Evolutionary conservation across 2,113 vertebrate species (phyloP).

Genomic region (Baryphthengus martii): DNA sequence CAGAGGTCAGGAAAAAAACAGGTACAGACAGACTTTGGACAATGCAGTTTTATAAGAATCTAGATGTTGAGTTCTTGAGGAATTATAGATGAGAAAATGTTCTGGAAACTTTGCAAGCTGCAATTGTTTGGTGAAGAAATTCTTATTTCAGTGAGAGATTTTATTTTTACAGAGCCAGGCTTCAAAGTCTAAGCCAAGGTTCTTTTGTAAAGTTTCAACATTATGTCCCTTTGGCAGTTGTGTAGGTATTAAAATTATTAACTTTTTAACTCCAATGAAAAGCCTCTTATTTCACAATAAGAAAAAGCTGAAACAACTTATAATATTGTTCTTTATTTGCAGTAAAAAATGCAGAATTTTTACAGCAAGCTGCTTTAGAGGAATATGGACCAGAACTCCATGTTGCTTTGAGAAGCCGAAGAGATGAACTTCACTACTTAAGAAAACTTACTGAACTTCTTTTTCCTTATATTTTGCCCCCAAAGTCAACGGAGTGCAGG

Average conservation of each 20-base stretch:
- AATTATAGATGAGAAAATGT: not conserved
- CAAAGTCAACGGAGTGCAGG: conserved; percentile 95
- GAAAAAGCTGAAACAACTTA: not conserved
- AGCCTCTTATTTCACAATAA: not conserved
- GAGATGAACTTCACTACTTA: conserved; percentile 91
- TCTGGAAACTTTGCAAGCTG: not conserved
- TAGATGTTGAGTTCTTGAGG: not conserved
- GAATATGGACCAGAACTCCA: conserved; percentile 92
- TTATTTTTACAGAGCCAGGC: not conserved
- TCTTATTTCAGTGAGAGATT: not conserved
- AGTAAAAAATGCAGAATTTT: conserved; percentile 80
- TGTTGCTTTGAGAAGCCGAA: conserved; percentile 85
- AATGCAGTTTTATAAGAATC: not conserved
- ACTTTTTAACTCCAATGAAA: not conserved
- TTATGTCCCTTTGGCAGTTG: not conserved
- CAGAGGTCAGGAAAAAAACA: not conserved
- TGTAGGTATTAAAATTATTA: not conserved
- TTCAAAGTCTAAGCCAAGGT: not conserved
- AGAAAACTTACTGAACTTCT: conserved; percentile 90
- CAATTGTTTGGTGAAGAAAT: not conserved
- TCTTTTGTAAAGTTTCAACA: not conserved
- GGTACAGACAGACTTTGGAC: not conserved
- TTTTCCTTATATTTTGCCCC: conserved; percentile 90
- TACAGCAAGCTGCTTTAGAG: conserved; percentile 89
- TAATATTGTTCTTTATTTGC: conserved; percentile 13